These are phyloP conservation scores for Glaucidium brasilianum DNA, from an alignment of 2,113 vertebrate species.

Conservation along the genomic window DNA sequence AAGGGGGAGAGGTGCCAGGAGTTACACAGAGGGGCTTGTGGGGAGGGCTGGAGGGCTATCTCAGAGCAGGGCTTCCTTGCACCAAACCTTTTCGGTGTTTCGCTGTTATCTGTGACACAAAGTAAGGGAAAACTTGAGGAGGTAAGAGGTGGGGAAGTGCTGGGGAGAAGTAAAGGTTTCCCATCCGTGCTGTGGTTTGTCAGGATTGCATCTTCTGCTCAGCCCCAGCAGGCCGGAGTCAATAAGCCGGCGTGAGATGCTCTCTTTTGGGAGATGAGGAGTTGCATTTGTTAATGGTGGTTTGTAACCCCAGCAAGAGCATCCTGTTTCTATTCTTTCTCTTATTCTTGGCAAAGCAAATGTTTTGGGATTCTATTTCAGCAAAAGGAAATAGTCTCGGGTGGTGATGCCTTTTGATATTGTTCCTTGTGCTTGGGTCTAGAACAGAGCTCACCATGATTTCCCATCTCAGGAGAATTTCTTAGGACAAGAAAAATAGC, in stretches of 20 bases:
- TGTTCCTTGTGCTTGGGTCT: background rate
- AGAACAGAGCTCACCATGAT: background rate
- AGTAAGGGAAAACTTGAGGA: background rate
- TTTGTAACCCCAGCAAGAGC: background rate
- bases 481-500: background rate
- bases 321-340: slow-evolving; percentile 34
- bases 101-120: background rate
- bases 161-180: background rate
- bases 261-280: background rate
- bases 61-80: background rate
- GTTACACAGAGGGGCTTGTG: background rate
- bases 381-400: background rate
- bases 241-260: background rate
- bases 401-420: slow-evolving; percentile 16
- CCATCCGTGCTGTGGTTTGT: background rate
- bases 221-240: background rate
- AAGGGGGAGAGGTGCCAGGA: background rate
- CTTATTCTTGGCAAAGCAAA: slow-evolving; percentile 41
- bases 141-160: background rate
- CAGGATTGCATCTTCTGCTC: background rate
- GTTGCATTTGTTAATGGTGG: background rate
- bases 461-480: background rate
- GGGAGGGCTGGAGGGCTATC: background rate
- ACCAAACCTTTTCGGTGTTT: background rate
- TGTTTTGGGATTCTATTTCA: slow-evolving; percentile 40